Conservation (phyloP, 2,797 vertebrate genomes). For the Adrianichthys oophorus region DNA sequence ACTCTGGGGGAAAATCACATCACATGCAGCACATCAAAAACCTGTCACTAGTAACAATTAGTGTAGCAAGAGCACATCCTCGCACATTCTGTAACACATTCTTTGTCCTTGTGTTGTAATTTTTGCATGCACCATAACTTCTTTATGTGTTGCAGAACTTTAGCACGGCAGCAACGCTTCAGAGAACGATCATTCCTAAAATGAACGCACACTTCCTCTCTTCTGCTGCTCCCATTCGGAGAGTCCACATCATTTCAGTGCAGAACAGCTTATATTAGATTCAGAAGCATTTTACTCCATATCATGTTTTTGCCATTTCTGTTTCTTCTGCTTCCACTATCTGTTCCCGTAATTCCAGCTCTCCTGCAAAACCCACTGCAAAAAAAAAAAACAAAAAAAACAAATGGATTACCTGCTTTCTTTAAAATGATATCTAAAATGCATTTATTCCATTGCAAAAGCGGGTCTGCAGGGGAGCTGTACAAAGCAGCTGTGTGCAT, state of each 20-base stretch:
- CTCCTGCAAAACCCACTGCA: conserved; percentile 5
- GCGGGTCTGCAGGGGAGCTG: conserved; percentile 15
- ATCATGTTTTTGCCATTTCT: conserved; percentile 27
- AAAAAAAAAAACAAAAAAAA: conserved; percentile 1
- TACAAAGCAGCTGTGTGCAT: conserved; percentile 6
- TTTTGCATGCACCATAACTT: no score
- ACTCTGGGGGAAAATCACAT: no score
- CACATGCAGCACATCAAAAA: no score
- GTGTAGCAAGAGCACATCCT: no score
- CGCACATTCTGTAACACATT: no score
- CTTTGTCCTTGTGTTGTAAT: no score
- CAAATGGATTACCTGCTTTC: conserved; percentile 44
- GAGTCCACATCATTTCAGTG: conserved; percentile 15
- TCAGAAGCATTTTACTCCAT: conserved; percentile 25
- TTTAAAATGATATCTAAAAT: conserved; percentile 42
- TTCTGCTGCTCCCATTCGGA: conserved; percentile 25
- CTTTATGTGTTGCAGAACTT: no score
- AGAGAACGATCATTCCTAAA: background rate
- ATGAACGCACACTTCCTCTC: background rate
- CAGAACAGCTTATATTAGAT: conserved; percentile 39
- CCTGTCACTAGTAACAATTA: no score
- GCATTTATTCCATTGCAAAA: conserved; percentile 26
- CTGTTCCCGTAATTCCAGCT: conserved; percentile 34
- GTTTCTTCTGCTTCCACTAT: conserved; percentile 54
- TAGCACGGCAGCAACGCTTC: no score